Base-by-base conservation (phyloP, 2,113 vertebrate species). In the Chionis minor region DNA sequence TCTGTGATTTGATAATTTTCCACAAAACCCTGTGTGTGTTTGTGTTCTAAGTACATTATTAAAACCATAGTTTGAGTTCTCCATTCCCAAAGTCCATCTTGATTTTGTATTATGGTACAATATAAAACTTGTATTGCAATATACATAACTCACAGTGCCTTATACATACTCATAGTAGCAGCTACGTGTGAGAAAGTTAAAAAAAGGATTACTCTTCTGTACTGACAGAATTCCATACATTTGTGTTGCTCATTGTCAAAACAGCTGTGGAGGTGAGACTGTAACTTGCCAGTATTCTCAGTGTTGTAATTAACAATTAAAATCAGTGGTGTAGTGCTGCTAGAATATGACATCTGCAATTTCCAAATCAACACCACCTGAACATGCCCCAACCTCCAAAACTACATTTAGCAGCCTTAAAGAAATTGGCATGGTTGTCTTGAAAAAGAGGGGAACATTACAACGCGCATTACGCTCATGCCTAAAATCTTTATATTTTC, bases 391-490 rank as follows among this genome's bases (percentile, higher is more conserved):
- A 86, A 6, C 35, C 51, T 65, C 32, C 33, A 47, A 54, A 81
- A 73, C 61, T 67, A 22, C 23, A 6, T 30, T 61, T 67, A 86
- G 33, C 52, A 61, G n/a, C 52, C 16, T 61, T 66, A 55, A 79
- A 67, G 54, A 45, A 82, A 82, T 58, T 14, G 10, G 21, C 14
- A 7, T 66, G 45, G 24, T 61, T 66, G 33, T 42, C 44, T 72
- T 83, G 75, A 63, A 65, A 65, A 77, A 71, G 22, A 58, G 20
- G 42, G 14, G 21, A 62, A 42, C 35, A 45, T 52, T 58, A 23
- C 33, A 38, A 24, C 8, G 10, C 16, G 8, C 24, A 6, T 71
- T n/a, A 40, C 18, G 18, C 10, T n/a, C 2, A 0, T 72, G 33
- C 33, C 38, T 45, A 83, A 72, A 78, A 66, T 56, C 26, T 65